Conservation (phyloP, 2,888 invertebrate species). For the Ophion obscuratus region DNA sequence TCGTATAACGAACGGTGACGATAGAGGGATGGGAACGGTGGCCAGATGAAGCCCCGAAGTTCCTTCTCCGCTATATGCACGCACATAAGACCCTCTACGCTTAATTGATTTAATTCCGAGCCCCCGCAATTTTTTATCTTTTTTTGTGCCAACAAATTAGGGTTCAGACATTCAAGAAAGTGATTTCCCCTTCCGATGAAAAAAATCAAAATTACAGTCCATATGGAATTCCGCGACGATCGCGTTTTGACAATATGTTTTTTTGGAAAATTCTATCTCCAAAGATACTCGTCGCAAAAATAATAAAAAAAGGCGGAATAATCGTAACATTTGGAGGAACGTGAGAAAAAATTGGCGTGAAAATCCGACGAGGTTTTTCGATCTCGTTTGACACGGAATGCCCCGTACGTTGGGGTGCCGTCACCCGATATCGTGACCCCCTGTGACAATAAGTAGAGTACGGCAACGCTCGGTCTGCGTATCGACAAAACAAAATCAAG, state of each 20-base stretch:
- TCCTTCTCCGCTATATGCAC: slow-evolving; percentile 46
- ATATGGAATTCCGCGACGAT: not conserved
- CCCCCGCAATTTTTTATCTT: not conserved
- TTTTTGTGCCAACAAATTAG: not conserved
- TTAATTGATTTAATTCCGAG: not conserved
- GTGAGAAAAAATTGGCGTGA: not conserved
- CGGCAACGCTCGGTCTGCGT: slow-evolving; percentile 38
- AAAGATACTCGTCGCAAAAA: not conserved
- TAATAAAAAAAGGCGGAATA: not conserved
- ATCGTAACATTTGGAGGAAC: not conserved
- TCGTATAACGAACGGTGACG: slow-evolving; percentile 73
- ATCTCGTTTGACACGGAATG: not conserved
- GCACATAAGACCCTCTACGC: not conserved
- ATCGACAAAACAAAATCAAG: slow-evolving; percentile 27
- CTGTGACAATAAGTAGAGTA: slow-evolving; percentile 53
- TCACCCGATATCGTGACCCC: slow-evolving; percentile 80
- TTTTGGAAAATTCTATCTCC: not conserved
- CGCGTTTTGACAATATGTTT: too few species aligned
- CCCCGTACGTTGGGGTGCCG: slow-evolving; percentile 55
- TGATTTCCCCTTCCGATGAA: not conserved
- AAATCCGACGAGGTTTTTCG: not conserved
- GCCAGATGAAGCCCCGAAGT: slow-evolving; percentile 78
- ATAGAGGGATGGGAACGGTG: slow-evolving; percentile 70
- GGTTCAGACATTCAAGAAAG: not conserved
- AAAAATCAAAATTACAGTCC: too few species aligned